phyloP scores from a whole-genome alignment of 2,888 invertebrate genomes.

The Aquatica leii region DNA sequence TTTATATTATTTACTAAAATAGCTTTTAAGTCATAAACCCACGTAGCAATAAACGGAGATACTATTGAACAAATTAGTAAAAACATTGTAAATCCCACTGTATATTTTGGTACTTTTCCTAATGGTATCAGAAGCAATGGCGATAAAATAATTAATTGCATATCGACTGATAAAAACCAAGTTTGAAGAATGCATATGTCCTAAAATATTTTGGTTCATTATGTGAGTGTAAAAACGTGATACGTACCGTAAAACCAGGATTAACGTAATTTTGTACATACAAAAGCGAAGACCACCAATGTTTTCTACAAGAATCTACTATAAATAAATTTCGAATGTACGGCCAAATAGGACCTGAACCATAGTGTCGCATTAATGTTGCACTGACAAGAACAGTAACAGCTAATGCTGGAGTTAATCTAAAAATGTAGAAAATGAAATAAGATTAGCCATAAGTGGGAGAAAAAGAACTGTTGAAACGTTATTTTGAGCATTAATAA shows the following conservation, averaged over 20 bases:
- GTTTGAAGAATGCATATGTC: slow-evolving; percentile 63
- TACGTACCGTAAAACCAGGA: slow-evolving; percentile 46
- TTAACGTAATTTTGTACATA: slow-evolving; percentile 59
- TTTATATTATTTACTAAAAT: not conserved
- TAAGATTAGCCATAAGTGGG: not conserved
- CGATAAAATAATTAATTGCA: slow-evolving; percentile 66
- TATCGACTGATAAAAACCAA: slow-evolving; percentile 69
- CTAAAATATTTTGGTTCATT: not conserved
- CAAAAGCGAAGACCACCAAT: slow-evolving; percentile 59
- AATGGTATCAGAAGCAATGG: slow-evolving; percentile 64
- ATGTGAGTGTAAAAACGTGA: not conserved
- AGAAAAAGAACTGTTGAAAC: too few species aligned
- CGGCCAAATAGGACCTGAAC: slow-evolving; percentile 64
- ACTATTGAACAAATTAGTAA: slow-evolving; percentile 27
- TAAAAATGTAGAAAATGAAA: slow-evolving; percentile 40
- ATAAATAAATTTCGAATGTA: slow-evolving; percentile 44
- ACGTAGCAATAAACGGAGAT: not conserved
- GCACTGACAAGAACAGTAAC: slow-evolving; percentile 60
- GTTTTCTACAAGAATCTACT: slow-evolving; percentile 49
- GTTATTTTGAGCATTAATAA: too few species aligned
- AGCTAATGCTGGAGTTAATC: slow-evolving; percentile 63
- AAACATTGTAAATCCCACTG: slow-evolving; percentile 22
- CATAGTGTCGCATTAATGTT: slow-evolving; percentile 60
- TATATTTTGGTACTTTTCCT: slow-evolving; percentile 52
- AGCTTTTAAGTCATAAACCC: slow-evolving; percentile 19